These are phyloP conservation scores for Pollenia labialis DNA, from an alignment of 2,888 invertebrate genomes.

Conservation along the genomic window DNA sequence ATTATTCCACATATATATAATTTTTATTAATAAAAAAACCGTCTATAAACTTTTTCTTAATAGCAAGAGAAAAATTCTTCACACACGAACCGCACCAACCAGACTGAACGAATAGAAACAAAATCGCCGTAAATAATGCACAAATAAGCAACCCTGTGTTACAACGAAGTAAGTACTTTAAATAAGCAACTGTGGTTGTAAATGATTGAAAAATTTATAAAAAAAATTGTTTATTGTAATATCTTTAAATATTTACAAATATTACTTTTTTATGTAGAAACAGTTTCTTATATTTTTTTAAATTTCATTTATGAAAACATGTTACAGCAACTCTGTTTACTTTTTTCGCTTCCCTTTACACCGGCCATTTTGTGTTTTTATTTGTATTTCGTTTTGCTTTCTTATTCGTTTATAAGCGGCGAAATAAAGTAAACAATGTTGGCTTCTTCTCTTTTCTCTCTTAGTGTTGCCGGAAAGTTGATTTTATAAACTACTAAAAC, in stretches of 20 bases:
- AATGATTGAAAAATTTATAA: not conserved
- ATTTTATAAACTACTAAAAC: too few relatives aligned
- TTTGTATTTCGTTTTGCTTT: constrained; percentile 33
- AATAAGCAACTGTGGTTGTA: constrained; percentile 28
- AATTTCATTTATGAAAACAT: not conserved
- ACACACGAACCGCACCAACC: constrained; percentile 71
- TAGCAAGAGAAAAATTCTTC: constrained; percentile 61
- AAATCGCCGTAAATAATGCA: constrained; percentile 51
- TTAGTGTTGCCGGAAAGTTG: too few relatives aligned
- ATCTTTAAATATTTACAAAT: not conserved
- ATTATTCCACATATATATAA: constrained; percentile 19
- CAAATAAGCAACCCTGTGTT: constrained; percentile 49
- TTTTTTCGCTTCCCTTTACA: constrained; percentile 15
- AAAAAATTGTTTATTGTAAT: not conserved
- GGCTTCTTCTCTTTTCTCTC: too few relatives aligned
- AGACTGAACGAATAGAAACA: constrained; percentile 65
- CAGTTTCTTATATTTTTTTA: not conserved
- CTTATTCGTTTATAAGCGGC: constrained; percentile 10
- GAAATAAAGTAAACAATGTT: constrained; percentile 9
- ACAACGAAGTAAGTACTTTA: not conserved
- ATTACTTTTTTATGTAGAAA: not conserved
- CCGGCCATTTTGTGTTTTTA: constrained; percentile 59
- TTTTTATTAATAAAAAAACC: constrained; percentile 46
- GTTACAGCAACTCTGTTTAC: not conserved
- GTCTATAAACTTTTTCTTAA: constrained; percentile 29